phyloP scores from a whole-genome alignment of 2,888 invertebrate species.

The Orthosia gothica region DNA sequence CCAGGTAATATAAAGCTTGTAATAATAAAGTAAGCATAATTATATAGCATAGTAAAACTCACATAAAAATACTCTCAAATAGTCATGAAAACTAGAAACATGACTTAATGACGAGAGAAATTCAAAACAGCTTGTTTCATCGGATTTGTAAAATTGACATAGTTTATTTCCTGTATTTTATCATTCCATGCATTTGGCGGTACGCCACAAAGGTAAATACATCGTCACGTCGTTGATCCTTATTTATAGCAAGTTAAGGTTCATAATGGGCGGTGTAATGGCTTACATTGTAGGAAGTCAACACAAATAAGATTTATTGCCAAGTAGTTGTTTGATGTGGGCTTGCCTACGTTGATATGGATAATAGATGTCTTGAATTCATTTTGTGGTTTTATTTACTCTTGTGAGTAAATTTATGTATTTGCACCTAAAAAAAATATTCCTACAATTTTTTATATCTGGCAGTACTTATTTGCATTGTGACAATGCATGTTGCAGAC shows the following conservation, averaged over 20 bases:
- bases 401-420: background rate
- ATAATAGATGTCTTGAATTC: slow-evolving; percentile 30
- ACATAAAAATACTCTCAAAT: slow-evolving; percentile 3
- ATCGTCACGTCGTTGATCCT: slow-evolving; percentile 41
- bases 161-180: slow-evolving; percentile 58
- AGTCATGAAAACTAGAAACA: slow-evolving; percentile 16
- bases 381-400: slow-evolving; percentile 4
- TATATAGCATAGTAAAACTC: background rate
- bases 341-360: slow-evolving; percentile 35
- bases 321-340: slow-evolving; percentile 31
- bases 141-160: slow-evolving; percentile 62
- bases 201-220: slow-evolving; percentile 57
- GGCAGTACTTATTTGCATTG: too few relatives aligned
- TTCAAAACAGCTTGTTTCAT: slow-evolving; percentile 35
- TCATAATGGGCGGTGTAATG: slow-evolving; percentile 43
- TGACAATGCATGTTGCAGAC: too few relatives aligned
- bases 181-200: slow-evolving; percentile 61
- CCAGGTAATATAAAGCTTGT: too few relatives aligned
- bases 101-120: slow-evolving; percentile 37
- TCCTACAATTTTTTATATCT: too few relatives aligned
- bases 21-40: background rate
- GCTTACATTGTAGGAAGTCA: slow-evolving; percentile 55
- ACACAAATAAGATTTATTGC: slow-evolving; percentile 54
- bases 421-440: background rate
- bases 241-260: slow-evolving; percentile 51